A percentile compares a stretch with the other conserved stretches of the same genome.
Conservation (phyloP, 92 coral and sea anemone species). For the Isaurus tuberculatus region DNA sequence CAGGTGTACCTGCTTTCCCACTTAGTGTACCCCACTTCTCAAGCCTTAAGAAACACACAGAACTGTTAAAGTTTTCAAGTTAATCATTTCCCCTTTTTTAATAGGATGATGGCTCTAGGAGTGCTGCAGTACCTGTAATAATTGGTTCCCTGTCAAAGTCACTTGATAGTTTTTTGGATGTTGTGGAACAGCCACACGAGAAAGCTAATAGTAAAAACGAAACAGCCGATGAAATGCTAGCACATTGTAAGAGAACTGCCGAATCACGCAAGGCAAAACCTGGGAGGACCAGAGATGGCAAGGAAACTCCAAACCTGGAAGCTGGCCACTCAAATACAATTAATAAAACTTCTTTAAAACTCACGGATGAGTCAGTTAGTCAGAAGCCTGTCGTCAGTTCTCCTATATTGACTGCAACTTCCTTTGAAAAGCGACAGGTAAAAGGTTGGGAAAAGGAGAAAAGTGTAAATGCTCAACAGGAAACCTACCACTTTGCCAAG, state of each 20-base stretch:
- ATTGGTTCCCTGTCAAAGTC: slow-evolving; percentile 21
- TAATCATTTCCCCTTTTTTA: neutral
- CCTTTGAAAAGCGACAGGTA: neutral
- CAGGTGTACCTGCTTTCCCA: no score
- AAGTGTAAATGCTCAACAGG: slow-evolving; percentile 38
- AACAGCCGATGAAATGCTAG: slow-evolving; percentile 23
- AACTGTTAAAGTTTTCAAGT: neutral
- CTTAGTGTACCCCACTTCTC: no score
- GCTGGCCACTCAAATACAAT: neutral
- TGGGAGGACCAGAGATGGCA: slow-evolving; percentile 1
- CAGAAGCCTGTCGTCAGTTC: neutral
- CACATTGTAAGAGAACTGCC: slow-evolving; percentile 15
- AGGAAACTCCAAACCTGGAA: neutral
- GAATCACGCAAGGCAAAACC: slow-evolving; percentile 3
- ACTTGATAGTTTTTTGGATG: slow-evolving; percentile 12
- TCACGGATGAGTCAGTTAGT: neutral
- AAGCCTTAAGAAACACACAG: neutral
- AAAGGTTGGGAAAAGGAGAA: slow-evolving; percentile 20
- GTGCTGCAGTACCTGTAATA: slow-evolving; percentile 27
- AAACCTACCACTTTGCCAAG: slow-evolving; percentile 51
- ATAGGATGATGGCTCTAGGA: slow-evolving; percentile 50
- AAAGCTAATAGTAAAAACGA: neutral
- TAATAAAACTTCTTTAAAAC: neutral
- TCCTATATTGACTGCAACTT: neutral
- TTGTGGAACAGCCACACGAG: slow-evolving; percentile 17